Conservation (phyloP, 2,797 vertebrate genomes). For the Hyperoplus lanceolatus region DNA sequence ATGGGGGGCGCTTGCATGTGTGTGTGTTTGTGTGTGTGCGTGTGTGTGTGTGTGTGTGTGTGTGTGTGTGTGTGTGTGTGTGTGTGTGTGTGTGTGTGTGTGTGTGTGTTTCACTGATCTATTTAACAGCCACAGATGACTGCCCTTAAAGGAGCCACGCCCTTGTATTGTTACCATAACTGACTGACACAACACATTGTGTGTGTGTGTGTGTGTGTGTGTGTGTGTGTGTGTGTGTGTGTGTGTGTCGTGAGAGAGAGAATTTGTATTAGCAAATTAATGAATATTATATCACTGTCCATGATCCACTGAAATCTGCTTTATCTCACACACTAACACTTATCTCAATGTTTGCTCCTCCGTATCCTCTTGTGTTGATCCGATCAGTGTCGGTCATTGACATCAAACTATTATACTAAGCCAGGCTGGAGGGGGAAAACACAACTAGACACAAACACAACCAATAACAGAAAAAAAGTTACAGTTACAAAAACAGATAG, state of each 20-base stretch:
- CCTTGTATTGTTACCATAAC: constrained; percentile 67
- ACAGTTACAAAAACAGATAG: neutral
- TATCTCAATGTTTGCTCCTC: neutral
- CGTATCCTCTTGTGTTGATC: neutral
- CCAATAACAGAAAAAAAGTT: neutral
- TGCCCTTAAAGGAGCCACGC: constrained; percentile 79
- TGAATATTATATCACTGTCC: too few relatives aligned
- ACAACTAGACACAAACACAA: neutral
- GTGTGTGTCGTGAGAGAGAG: neutral
- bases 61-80: constrained; percentile 27
- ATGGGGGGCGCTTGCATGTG: constrained; percentile 8
- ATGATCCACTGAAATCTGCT: neutral
- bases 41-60: constrained; percentile 14
- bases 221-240: neutral
- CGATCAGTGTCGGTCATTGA: neutral
- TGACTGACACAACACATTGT: constrained; percentile 23
- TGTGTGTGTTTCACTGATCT: constrained; percentile 63
- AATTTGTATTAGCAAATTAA: neutral
- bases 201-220: neutral
- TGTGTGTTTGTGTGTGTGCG: constrained; percentile 6
- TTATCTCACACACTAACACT: neutral
- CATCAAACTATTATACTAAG: neutral
- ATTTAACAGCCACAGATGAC: constrained; percentile 65
- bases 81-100: neutral
- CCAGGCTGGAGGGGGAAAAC: too few relatives aligned